Evolutionary conservation across 2,888 invertebrate species (phyloP), one percentile per base, ranked within the genome.

Genomic region (Scaptomyza caliginosa): DNA sequence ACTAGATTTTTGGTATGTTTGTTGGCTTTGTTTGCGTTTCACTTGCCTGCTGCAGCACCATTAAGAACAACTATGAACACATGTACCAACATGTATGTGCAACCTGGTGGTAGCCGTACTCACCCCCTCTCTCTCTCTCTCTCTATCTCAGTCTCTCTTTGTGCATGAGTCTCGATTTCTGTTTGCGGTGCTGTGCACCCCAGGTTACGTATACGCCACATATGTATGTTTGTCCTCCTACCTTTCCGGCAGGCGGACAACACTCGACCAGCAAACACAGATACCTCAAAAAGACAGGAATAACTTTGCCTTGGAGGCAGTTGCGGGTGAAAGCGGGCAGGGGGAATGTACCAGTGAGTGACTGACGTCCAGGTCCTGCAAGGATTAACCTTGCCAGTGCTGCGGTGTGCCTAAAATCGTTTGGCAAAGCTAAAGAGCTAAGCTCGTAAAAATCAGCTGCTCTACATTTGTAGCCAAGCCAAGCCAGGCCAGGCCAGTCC

Each of bases 1-100:
- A 85, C 87, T 82, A 78, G 67, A 82, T 85, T 82, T 85, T 85
- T 74, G 83, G 79, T 73, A 74, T 73, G 77, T 68, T 73, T 77
- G 74, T 64, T 74, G 74, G 74, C 57, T 65, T 77, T 77, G 77
- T 62, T 74, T 73, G 68, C 45, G 40, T 62, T 65, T 57, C 48
- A 67, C 36, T 45, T 62, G 71, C 56, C 62, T 55, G 45, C 55
- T 54, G 50, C 67, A 46, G 43, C 55, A 28, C 51, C 59, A 73
- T 69, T 74, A 74, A 57, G 56, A 74, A 65, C 74, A 68, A 58
- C 63, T 46, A 34, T 6, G 39, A 42, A 43, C 73, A 72, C 32
- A 30, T 66, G 66, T 57, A 17, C 2, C 17, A 43, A 55, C 40
- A 30, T 67, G 39, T 49, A 43, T 48, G 26, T 32, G 45, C 49